Base-by-base conservation (phyloP, 2,888 invertebrate species). In the Erebia aethiops region DNA sequence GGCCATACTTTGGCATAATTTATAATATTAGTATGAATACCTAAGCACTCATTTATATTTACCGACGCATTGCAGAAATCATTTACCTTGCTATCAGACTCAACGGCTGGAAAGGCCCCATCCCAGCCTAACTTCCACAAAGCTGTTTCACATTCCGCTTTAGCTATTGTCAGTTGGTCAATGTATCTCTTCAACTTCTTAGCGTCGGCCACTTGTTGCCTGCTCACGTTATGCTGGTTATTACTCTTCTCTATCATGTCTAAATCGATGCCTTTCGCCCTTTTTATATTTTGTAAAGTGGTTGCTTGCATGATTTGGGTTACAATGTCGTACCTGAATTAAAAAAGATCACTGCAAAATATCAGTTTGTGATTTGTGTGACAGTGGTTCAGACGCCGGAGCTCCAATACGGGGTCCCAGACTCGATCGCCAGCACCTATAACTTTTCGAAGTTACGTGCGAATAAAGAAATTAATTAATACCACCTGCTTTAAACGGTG, bases 251-350 rank as follows among this genome's bases (percentile, higher is more conserved):
- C 94, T 49, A 87, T 88, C 0, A 88, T 82, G 77, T 97, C 97
- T 56, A 95, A 92, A 81, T 96, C 96, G 54, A 96, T 92, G 61
- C 97, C 98, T 91, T 97, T 97, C 8, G 97, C 96, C 79, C 97
- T 95, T 89, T 98, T 98, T 73, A 98, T 94, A 84, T 98, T 98
- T 89, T 98, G 97, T 77, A 98, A 95, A 1, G 98, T 97, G 16
- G 98, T 98, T 0, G 98, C 98, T 94, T 98, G 98, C 97, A 98
- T 98, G 79, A 98, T 96, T 94, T 98, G 98, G 60, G 97, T 97
- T 7, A 98, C 97, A 77, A 98, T 97, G 80, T 97, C 97, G 80
- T 96, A 97, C 77, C 97, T 96, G 82, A 60, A 82, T 79, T 61
- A 69, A 75, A 65, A 21, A 1, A 16, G 35, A 35, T 35, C 35